Conservation (phyloP, 2,797 vertebrate genomes). For the Hydrolagus colliei region DNA sequence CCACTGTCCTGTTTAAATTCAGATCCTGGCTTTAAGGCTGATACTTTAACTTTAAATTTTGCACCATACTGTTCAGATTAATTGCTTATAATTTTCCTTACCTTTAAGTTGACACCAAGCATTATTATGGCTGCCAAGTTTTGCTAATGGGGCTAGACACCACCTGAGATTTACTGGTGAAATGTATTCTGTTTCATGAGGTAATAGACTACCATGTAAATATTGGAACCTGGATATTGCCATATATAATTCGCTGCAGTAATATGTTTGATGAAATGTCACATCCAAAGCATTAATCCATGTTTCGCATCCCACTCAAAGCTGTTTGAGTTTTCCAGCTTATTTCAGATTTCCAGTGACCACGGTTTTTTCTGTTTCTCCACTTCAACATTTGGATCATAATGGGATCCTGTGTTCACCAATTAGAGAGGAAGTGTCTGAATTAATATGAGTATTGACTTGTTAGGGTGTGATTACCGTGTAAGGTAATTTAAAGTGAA, state of each 20-base stretch:
- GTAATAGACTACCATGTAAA: not conserved
- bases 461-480: not conserved
- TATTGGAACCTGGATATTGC: not conserved
- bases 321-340: no score
- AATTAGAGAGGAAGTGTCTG: slow-evolving; percentile 2
- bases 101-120: not conserved
- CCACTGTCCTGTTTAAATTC: no score
- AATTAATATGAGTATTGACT: slow-evolving; percentile 30
- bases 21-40: no score
- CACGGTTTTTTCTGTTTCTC: no score
- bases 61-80: not conserved
- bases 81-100: not conserved
- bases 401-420: not conserved
- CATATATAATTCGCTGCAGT: not conserved
- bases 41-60: no score
- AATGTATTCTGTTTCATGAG: not conserved
- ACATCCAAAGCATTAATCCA: no score
- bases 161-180: not conserved
- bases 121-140: not conserved
- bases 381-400: not conserved
- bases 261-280: not conserved
- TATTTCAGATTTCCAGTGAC: no score
- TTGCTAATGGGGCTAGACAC: not conserved
- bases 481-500: slow-evolving; percentile 9
- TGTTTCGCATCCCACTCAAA: no score